Evolutionary conservation across 2,888 invertebrate genomes (phyloP).

Genomic region (Drosophila recens): DNA sequence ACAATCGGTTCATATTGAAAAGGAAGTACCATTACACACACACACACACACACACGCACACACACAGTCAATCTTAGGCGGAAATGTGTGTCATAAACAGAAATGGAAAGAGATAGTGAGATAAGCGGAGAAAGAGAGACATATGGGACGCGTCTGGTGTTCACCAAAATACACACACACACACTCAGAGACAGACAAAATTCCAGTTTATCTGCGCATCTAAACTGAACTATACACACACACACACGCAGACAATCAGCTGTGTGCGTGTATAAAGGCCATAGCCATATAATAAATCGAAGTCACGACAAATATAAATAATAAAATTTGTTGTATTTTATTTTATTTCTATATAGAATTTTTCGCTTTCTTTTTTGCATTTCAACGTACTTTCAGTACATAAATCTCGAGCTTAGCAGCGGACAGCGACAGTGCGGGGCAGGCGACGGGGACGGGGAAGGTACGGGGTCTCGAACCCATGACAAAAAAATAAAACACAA

Average conservation of each 20-base stretch:
- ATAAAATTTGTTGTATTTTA: slow-evolving; percentile 65
- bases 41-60: slow-evolving; percentile 22
- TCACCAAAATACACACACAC: slow-evolving; percentile 16
- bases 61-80: slow-evolving; percentile 26
- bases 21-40: slow-evolving; percentile 48
- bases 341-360: slow-evolving; percentile 67
- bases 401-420: slow-evolving; percentile 75
- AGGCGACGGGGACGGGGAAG: neutral
- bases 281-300: slow-evolving; percentile 71
- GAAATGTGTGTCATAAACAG: slow-evolving; percentile 52
- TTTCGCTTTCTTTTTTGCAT: slow-evolving; percentile 56
- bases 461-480: slow-evolving; percentile 5
- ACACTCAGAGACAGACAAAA: slow-evolving; percentile 4
- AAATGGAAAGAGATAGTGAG: neutral
- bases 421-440: slow-evolving; percentile 44
- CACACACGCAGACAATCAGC: neutral
- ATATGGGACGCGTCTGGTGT: slow-evolving; percentile 67
- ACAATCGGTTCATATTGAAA: slow-evolving; percentile 61
- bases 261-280: slow-evolving; percentile 39
- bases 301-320: slow-evolving; percentile 80
- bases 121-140: slow-evolving; percentile 17
- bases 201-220: slow-evolving; percentile 59
- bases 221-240: slow-evolving; percentile 54
- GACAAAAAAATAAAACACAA: slow-evolving; percentile 38
- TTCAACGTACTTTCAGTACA: slow-evolving; percentile 77